Evolutionary conservation across 2,888 invertebrate genomes (phyloP).

Genomic region (Cephus sareptanus): DNA sequence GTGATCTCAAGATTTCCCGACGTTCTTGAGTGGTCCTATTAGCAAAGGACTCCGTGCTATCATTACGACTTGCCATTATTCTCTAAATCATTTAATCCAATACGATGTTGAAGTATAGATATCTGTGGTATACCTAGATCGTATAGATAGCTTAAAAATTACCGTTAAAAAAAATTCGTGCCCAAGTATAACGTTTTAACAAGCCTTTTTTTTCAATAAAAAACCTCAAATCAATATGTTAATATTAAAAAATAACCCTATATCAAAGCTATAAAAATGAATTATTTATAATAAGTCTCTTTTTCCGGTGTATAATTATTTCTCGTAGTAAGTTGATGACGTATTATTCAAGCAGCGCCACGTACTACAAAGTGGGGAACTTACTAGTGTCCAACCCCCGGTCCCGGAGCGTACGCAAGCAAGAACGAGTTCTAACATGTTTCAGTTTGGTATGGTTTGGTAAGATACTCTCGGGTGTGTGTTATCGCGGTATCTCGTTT

Average conservation of each 20-base stretch:
- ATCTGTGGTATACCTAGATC: no score
- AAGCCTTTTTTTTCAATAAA: background rate
- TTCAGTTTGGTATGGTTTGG: background rate
- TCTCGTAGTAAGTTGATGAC: conserved; percentile 4
- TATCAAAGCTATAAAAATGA: background rate
- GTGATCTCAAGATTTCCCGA: conserved; percentile 39
- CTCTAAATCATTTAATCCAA: background rate
- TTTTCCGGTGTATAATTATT: background rate
- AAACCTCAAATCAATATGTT: background rate
- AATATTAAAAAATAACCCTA: background rate
- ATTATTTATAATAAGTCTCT: background rate
- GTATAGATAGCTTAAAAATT: background rate
- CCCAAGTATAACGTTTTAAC: background rate
- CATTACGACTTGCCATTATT: background rate
- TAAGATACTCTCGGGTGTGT: background rate
- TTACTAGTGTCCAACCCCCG: background rate
- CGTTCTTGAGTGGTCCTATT: conserved; percentile 39
- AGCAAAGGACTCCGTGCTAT: background rate
- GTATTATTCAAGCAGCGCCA: background rate
- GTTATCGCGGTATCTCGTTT: background rate
- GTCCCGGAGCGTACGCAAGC: background rate
- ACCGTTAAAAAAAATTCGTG: background rate
- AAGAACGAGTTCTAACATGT: background rate
- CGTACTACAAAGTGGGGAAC: background rate
- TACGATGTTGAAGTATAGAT: no score